phyloP scores from a whole-genome alignment of 1,140 invertebrate genomes.

The Reticulitermes speratus region DNA sequence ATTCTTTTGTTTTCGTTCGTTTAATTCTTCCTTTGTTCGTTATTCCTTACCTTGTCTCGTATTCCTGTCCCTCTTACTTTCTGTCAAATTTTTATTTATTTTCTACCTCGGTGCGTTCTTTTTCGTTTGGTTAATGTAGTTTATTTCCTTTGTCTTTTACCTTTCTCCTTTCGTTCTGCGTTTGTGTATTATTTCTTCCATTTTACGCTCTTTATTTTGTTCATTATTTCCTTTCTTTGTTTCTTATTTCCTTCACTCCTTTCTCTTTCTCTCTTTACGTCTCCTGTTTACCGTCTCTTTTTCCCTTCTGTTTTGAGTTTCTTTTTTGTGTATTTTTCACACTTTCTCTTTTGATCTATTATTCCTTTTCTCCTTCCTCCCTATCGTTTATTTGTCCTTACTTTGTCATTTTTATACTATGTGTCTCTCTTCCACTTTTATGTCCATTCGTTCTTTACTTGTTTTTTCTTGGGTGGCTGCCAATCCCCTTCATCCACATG shows the following conservation, averaged over 20 bases:
- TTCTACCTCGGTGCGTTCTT: too few species aligned
- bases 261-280: background rate
- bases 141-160: too few species aligned
- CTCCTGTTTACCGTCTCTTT: background rate
- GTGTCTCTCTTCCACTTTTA: background rate
- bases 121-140: too few species aligned
- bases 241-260: background rate
- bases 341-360: background rate
- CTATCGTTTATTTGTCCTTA: background rate
- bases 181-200: too few species aligned
- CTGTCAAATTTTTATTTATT: background rate
- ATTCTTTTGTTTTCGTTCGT: background rate
- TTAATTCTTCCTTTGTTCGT: background rate
- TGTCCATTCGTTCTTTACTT: background rate
- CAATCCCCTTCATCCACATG: too few species aligned
- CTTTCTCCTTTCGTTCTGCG: background rate
- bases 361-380: background rate
- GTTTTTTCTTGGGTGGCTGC: background rate
- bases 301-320: background rate
- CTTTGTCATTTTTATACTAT: background rate
- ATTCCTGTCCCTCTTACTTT: background rate
- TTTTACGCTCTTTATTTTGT: background rate
- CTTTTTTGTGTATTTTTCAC: background rate
- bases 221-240: background rate
- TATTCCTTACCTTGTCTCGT: background rate